phyloP scores from a whole-genome alignment of 1,140 invertebrate genomes.

The Drosophila triauraria region DNA sequence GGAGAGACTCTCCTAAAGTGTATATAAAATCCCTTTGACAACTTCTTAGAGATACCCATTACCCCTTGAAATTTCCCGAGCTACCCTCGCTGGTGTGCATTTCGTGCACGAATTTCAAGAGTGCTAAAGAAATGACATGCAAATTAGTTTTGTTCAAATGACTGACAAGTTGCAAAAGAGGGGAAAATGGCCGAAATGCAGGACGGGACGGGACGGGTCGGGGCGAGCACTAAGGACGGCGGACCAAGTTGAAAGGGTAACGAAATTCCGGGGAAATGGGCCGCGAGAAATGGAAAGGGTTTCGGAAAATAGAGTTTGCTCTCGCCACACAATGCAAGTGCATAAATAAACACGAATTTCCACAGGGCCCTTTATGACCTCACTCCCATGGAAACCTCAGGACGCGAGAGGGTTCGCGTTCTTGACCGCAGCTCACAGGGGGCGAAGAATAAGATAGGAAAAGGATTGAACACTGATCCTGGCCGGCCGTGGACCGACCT shows the following conservation, averaged over 20 bases:
- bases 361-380: slow-evolving; percentile 59
- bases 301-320: slow-evolving; percentile 35
- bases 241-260: slow-evolving; percentile 33
- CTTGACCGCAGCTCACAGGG: slow-evolving; percentile 34
- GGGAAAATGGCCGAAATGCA: slow-evolving; percentile 22
- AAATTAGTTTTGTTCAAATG: slow-evolving; percentile 85
- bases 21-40: no score
- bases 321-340: slow-evolving; percentile 74
- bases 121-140: slow-evolving; percentile 84
- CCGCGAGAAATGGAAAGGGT: slow-evolving; percentile 52
- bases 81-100: slow-evolving; percentile 31
- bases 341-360: slow-evolving; percentile 72
- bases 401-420: not conserved
- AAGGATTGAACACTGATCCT: slow-evolving; percentile 25
- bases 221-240: slow-evolving; percentile 3
- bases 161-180: slow-evolving; percentile 81
- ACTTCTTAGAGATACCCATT: no score
- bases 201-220: not conserved
- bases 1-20: no score
- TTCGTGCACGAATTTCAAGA: slow-evolving; percentile 79
- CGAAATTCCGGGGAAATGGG: slow-evolving; percentile 62
- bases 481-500: not conserved
- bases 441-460: slow-evolving; percentile 19
- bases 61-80: not conserved
- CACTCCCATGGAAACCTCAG: slow-evolving; percentile 49